Percentiles rank a stretch among this genome's conserved stretches.
Conservation (phyloP, 2,797 vertebrate species). For the Cetoscarus ocellatus region DNA sequence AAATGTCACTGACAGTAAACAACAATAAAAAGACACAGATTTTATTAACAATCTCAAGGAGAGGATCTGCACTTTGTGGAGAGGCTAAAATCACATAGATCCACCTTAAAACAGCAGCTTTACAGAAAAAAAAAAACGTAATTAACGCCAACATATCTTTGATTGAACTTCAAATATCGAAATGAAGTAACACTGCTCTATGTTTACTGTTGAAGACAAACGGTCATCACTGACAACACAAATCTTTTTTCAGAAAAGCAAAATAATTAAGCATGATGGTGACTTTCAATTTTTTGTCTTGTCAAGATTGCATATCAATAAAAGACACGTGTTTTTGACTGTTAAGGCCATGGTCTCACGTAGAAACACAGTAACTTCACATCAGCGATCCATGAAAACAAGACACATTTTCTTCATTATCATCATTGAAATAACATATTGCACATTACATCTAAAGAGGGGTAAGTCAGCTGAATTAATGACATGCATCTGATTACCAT, state of each 20-base stretch:
- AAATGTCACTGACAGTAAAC: slow-evolving; percentile 54
- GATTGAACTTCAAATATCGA: slow-evolving; percentile 8
- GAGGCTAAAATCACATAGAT: slow-evolving; percentile 43
- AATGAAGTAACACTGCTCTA: slow-evolving; percentile 15
- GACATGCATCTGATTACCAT: slow-evolving; percentile 33
- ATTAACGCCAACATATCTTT: slow-evolving; percentile 24
- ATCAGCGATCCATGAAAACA: slow-evolving; percentile 7
- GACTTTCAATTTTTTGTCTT: neutral
- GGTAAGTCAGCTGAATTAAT: slow-evolving; percentile 28
- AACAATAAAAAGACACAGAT: slow-evolving; percentile 15
- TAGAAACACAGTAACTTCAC: slow-evolving; percentile 12
- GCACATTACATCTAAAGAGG: slow-evolving; percentile 56
- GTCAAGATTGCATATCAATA: slow-evolving; percentile 43
- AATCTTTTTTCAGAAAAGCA: slow-evolving; percentile 9
- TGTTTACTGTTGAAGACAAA: slow-evolving; percentile 2
- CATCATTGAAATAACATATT: slow-evolving; percentile 46
- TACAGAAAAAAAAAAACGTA: slow-evolving; percentile 4
- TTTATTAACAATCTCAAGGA: slow-evolving; percentile 48
- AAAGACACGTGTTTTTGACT: slow-evolving; percentile 28
- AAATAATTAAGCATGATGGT: neutral
- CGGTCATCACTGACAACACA: slow-evolving; percentile 4
- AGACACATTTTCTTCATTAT: slow-evolving; percentile 20
- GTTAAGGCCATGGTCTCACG: slow-evolving; percentile 24
- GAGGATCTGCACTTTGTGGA: slow-evolving; percentile 33
- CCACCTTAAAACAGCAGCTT: slow-evolving; percentile 57